Conservation (phyloP, 2,888 invertebrate species). For the Drosophila neonasuta region DNA sequence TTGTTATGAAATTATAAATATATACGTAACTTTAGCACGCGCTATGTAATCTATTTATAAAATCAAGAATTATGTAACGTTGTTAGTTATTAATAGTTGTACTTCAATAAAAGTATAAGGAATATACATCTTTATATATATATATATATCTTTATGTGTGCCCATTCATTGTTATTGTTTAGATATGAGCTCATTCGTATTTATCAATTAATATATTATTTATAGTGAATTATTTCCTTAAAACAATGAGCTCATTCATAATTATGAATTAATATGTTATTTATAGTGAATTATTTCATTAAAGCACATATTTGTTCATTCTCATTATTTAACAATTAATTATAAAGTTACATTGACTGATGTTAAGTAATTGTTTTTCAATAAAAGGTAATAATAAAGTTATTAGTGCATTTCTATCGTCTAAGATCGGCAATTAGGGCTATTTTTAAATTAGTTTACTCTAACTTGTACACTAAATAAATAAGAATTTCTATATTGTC, state of each 20-base stretch:
- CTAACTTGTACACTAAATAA: no score
- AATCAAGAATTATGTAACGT: not conserved
- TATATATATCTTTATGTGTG: not conserved
- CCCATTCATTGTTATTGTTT: not conserved
- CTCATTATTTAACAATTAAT: not conserved
- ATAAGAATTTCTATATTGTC: no score
- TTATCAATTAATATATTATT: no score
- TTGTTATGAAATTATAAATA: not conserved
- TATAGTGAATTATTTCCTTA: no score
- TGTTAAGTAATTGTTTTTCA: not conserved
- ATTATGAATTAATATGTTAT: not conserved
- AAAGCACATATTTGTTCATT: no score
- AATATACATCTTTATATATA: no score
- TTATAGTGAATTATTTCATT: no score
- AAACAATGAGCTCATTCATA: not conserved
- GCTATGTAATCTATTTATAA: not conserved
- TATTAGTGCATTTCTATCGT: no score
- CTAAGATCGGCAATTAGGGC: no score
- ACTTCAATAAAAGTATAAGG: not conserved
- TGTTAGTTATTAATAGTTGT: not conserved
- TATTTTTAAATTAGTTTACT: no score
- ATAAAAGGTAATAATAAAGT: no score
- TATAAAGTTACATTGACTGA: not conserved
- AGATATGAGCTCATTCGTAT: not conserved
- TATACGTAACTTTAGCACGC: not conserved